phyloP scores from a whole-genome alignment of 2,797 vertebrate genomes.

The Scarus forsteni region DNA sequence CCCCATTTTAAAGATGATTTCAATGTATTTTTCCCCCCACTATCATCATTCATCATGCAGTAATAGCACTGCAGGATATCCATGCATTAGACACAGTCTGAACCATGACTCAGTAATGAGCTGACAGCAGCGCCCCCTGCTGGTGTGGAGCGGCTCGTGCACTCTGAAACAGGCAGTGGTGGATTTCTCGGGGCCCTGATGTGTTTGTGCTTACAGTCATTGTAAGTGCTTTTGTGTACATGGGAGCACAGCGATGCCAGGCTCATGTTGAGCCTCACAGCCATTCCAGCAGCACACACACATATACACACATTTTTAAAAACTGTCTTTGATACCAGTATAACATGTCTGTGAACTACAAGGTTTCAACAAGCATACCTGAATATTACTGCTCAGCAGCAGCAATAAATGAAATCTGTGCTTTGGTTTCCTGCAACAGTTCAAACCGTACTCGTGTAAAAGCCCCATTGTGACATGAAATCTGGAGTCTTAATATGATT shows the following conservation, averaged over 20 bases:
- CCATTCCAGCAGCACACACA: conserved; percentile 67
- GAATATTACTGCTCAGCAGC: conserved; percentile 66
- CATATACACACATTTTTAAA: conserved; percentile 55
- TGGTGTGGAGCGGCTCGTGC: conserved; percentile 47
- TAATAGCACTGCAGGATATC: conserved; percentile 7
- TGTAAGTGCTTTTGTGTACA: conserved; percentile 69
- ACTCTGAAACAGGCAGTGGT: conserved; percentile 47
- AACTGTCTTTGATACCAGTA: conserved; percentile 69
- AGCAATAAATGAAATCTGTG: conserved; percentile 72
- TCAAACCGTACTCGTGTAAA: conserved; percentile 64
- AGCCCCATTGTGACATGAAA: conserved; percentile 60
- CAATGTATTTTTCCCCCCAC: conserved; percentile 1
- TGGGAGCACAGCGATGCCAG: conserved; percentile 68
- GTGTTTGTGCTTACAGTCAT: conserved; percentile 56
- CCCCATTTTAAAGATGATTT: not conserved
- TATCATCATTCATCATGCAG: conserved; percentile 9
- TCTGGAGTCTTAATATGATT: conserved; percentile 66
- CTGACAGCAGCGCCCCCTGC: conserved; percentile 51
- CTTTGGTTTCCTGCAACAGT: conserved; percentile 48
- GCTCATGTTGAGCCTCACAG: conserved; percentile 74
- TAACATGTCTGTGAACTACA: conserved; percentile 54
- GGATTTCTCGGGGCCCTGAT: conserved; percentile 62
- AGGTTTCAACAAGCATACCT: conserved; percentile 51
- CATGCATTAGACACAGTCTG: not conserved
- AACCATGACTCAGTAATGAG: not conserved